Evolutionary conservation across 2,888 invertebrate genomes (phyloP), one percentile per base, ranked within the genome.

Genomic region (Ectemnius continuus): DNA sequence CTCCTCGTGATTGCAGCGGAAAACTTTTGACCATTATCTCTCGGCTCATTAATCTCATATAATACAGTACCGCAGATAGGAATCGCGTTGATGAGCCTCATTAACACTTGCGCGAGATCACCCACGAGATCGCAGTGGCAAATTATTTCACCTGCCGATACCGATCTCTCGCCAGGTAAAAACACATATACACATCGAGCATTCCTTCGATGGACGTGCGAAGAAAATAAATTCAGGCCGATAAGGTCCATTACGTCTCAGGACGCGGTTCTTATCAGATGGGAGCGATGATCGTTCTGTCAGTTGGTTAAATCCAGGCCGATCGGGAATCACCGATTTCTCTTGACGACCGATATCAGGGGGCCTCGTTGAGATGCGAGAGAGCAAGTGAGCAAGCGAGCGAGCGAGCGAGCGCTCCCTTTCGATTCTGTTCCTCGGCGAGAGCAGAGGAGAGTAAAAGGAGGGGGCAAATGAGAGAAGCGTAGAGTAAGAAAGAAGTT

Each of bases 341-440:
- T 36, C 36, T 36, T 8, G 5, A 59, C 65, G n/a, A 56, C 52
- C 14, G 58, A 28, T 36, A 16, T 4, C 26, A 8, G 48, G 23
- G n/a, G 48, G 18, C 5, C n/a, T 28, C 59, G 57, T 48, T 18
- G 63, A 61, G 14, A 57, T 63, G 48, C 57, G 65, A 20, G 67
- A 61, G 48, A 48, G n/a, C n/a, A n/a, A n/a, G n/a, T n/a, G n/a
- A n/a, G n/a, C n/a, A n/a, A n/a, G n/a, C n/a, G n/a, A n/a, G 48
- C 57, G 65, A 20, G 67, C 60, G 48, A 48, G 56, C 11, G 56
- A 47, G 56, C 36, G 36, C 36, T 8, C 36, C 2, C 36, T 36
- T 36, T 16, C 52, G n/a, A 23, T 23, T 23, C 23, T 23, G 23
- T 23, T 23, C n/a, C 16, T 14, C 52, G 57, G 23, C 5, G 58